Conservation (phyloP, 2,888 invertebrate species). For the Aspidiotus rigidus region DNA sequence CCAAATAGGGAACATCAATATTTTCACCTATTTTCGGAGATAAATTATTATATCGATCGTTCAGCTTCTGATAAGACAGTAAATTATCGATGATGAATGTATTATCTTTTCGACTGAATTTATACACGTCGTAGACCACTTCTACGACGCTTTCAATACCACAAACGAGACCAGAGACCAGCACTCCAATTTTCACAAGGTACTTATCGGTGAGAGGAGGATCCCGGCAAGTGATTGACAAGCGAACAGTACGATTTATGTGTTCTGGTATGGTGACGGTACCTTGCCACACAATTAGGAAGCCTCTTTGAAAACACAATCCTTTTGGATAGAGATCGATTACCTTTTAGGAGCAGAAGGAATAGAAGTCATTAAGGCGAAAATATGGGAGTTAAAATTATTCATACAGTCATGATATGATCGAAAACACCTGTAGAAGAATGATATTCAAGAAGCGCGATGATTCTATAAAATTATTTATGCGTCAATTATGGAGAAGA, state of each 20-base stretch:
- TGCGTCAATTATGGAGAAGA: too few relatives aligned
- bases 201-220: conserved; percentile 17
- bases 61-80: conserved; percentile 23
- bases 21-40: conserved; percentile 15
- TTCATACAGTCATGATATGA: too few relatives aligned
- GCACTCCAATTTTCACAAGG: conserved; percentile 28
- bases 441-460: too few relatives aligned
- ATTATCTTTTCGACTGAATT: conserved; percentile 23
- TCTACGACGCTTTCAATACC: conserved; percentile 28
- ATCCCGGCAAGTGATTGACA: conserved; percentile 57
- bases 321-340: conserved; percentile 87
- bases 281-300: conserved; percentile 68
- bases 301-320: conserved; percentile 74
- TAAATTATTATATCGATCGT: conserved; percentile 22
- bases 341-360: conserved; percentile 41
- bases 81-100: conserved; percentile 21
- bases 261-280: conserved; percentile 71
- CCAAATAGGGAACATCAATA: conserved; percentile 21
- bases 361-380: too few relatives aligned
- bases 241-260: conserved; percentile 68
- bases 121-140: conserved; percentile 20
- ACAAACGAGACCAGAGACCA: conserved; percentile 17
- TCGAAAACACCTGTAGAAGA: too few relatives aligned
- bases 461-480: too few relatives aligned
- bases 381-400: too few relatives aligned